Evolutionary conservation across 2,113 vertebrate genomes (phyloP).

Genomic region (Bos indicus): DNA sequence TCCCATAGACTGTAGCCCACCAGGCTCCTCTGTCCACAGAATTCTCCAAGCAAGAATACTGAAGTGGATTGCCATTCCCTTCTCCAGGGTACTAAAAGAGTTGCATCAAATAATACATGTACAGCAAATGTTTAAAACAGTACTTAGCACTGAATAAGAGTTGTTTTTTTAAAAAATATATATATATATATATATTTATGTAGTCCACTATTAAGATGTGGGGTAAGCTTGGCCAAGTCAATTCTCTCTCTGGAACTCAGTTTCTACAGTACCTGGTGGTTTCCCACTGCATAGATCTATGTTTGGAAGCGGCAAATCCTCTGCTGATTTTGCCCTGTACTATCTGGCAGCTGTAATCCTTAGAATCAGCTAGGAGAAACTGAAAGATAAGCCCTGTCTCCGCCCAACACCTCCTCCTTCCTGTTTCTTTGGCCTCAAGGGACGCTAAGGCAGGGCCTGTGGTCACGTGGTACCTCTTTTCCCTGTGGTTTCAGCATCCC

Average conservation of each 20-base stretch:
- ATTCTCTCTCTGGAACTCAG: neutral
- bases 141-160: neutral
- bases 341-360: neutral
- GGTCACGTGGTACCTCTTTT: neutral
- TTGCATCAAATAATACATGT: neutral
- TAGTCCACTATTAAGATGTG: neutral
- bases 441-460: rapidly evolving
- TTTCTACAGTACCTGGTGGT: neutral
- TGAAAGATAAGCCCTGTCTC: neutral
- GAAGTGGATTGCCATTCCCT: neutral
- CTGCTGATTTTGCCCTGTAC: neutral
- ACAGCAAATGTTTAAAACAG: neutral
- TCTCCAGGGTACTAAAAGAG: neutral
- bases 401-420: neutral
- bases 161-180: no score
- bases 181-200: no score
- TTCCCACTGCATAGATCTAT: neutral
- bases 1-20: neutral
- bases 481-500: neutral
- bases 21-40: neutral
- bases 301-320: neutral
- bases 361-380: neutral
- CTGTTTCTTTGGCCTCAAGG: neutral
- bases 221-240: neutral
- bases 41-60: neutral